phyloP scores from a whole-genome alignment of 2,888 invertebrate genomes.

The Synanthedon andrenaeformis region DNA sequence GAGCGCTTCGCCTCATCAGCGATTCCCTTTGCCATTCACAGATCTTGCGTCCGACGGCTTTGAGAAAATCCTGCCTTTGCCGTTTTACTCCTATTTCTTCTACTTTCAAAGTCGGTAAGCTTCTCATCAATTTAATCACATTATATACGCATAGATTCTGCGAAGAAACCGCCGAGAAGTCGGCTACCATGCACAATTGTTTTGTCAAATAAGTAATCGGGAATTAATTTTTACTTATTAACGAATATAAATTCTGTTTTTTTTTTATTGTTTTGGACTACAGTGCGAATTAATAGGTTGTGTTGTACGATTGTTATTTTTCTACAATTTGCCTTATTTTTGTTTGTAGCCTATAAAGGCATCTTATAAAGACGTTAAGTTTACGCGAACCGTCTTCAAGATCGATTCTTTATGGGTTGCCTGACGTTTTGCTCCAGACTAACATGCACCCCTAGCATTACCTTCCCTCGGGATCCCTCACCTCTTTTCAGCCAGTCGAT shows the following conservation, averaged over 20 bases:
- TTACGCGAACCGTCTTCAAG: slow-evolving; percentile 35
- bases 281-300: background rate
- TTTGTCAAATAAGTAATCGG: too few relatives aligned
- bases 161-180: too few relatives aligned
- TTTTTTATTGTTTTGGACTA: background rate
- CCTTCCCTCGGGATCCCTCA: slow-evolving; percentile 30
- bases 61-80: background rate
- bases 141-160: too few relatives aligned
- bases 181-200: too few relatives aligned
- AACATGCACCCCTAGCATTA: slow-evolving; percentile 51
- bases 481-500: slow-evolving; percentile 30
- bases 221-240: too few relatives aligned
- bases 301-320: background rate
- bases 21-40: slow-evolving; percentile 37
- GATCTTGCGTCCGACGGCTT: background rate
- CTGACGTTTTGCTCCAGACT: slow-evolving; percentile 41
- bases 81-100: background rate
- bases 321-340: background rate
- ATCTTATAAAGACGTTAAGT: background rate
- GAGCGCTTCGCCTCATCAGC: slow-evolving; percentile 23
- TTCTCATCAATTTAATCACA: too few relatives aligned
- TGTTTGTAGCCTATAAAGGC: background rate
- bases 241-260: background rate
- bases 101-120: background rate
- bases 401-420: slow-evolving; percentile 56